Conservation (phyloP, 1,140 invertebrate genomes). For the Lasioglossum baleicum region DNA sequence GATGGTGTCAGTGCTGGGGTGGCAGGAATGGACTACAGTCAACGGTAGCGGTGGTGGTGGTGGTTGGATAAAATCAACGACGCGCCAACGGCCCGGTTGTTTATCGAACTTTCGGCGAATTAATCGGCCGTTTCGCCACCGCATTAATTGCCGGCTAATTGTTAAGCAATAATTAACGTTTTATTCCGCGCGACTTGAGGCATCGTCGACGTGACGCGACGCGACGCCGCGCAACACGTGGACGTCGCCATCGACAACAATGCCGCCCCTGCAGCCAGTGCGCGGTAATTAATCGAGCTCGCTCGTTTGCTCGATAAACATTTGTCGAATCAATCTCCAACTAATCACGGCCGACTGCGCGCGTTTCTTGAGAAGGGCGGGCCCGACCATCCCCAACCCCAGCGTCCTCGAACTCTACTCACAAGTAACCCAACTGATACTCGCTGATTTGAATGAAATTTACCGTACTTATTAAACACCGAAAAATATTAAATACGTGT, state of each 20-base stretch:
- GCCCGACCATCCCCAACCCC: too few species aligned
- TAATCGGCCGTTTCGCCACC: constrained; percentile 14
- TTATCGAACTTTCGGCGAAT: constrained; percentile 4
- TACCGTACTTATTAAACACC: too few species aligned
- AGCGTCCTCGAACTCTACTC: too few species aligned
- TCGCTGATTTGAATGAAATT: too few species aligned
- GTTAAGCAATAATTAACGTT: constrained; percentile 52
- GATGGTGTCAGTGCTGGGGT: too few species aligned
- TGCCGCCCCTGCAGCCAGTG: neutral
- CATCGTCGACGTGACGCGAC: neutral
- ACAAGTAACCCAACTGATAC: too few species aligned
- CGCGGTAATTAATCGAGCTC: constrained; percentile 52
- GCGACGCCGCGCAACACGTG: constrained; percentile 27
- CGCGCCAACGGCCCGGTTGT: neutral
- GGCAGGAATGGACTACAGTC: too few species aligned
- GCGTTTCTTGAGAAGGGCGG: too few species aligned
- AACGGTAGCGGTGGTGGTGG: too few species aligned
- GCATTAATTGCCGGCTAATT: constrained; percentile 54
- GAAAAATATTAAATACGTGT: too few species aligned
- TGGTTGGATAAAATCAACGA: constrained; percentile 8
- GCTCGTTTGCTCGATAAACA: constrained; percentile 55
- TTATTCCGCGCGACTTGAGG: constrained; percentile 9
- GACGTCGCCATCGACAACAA: constrained; percentile 32
- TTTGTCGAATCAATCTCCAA: constrained; percentile 42
- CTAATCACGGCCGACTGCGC: neutral